Percentiles rank a stretch among this genome's conserved stretches.
phyloP scores from a whole-genome alignment of 1,140 invertebrate species.

The Bombus balteatus region DNA sequence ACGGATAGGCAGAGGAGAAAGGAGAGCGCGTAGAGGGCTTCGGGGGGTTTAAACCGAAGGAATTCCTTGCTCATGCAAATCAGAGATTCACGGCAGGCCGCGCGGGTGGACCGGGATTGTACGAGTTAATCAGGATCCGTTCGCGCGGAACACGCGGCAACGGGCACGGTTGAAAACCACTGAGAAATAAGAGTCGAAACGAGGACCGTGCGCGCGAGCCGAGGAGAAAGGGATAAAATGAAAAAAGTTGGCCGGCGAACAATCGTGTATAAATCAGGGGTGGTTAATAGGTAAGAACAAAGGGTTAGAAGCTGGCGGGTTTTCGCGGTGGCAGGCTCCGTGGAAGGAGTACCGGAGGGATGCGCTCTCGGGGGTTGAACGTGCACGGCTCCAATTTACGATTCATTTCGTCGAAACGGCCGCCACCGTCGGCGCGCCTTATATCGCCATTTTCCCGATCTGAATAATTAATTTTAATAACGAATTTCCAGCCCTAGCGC shows the following conservation, averaged over 20 bases:
- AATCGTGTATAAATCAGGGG: conserved; percentile 78
- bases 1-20: conserved; percentile 41
- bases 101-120: conserved; percentile 63
- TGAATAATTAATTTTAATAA: conserved; percentile 83
- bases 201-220: background rate
- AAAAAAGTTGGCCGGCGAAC: conserved; percentile 77
- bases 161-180: conserved; percentile 62
- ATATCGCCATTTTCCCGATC: conserved; percentile 80
- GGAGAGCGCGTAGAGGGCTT: conserved; percentile 27
- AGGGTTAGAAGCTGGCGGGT: conserved; percentile 70
- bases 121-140: conserved; percentile 73
- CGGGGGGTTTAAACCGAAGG: conserved; percentile 73
- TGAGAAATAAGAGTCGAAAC: conserved; percentile 62
- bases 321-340: conserved; percentile 43
- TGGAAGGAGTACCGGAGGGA: conserved; percentile 59
- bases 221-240: conserved; percentile 72
- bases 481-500: conserved; percentile 72
- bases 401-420: conserved; percentile 81
- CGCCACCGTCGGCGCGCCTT: conserved; percentile 74
- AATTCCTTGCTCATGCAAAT: conserved; percentile 79
- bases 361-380: conserved; percentile 71
- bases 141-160: conserved; percentile 63
- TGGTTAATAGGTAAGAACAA: conserved; percentile 78
- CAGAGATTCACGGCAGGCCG: conserved; percentile 65
- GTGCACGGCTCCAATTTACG: conserved; percentile 80